Conservation (phyloP, 2,113 vertebrate genomes). For the Leptodactylus fuscus region DNA sequence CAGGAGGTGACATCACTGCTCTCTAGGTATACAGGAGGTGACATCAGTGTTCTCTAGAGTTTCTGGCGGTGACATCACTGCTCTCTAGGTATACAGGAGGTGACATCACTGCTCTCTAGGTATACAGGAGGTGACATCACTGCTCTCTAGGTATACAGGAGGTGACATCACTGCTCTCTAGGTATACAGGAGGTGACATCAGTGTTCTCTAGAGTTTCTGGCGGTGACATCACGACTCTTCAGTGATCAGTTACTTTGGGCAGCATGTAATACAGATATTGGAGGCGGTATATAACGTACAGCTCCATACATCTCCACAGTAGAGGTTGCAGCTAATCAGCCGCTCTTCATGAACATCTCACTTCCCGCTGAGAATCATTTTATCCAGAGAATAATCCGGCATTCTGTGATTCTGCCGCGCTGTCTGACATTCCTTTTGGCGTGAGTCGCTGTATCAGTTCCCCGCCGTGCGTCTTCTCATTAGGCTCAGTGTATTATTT, state of each 20-base stretch:
- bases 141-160: background rate
- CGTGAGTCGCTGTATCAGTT: background rate
- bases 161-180: background rate
- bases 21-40: no score
- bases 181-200: background rate
- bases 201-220: background rate
- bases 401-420: background rate
- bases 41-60: no score
- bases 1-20: background rate
- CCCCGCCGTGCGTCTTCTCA: background rate
- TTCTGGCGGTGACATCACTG: background rate
- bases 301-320: background rate
- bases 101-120: background rate
- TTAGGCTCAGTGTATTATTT: slow-evolving; percentile 7
- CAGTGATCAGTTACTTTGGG: no score
- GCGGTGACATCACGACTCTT: background rate
- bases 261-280: background rate
- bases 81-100: background rate
- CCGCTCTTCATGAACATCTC: background rate
- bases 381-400: background rate
- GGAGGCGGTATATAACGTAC: background rate
- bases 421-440: background rate
- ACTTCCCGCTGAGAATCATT: slow-evolving; percentile 17
- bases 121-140: background rate
- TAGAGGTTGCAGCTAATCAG: background rate